Conservation (phyloP, 23 tunicate genomes). For the Diplosoma virens region DNA sequence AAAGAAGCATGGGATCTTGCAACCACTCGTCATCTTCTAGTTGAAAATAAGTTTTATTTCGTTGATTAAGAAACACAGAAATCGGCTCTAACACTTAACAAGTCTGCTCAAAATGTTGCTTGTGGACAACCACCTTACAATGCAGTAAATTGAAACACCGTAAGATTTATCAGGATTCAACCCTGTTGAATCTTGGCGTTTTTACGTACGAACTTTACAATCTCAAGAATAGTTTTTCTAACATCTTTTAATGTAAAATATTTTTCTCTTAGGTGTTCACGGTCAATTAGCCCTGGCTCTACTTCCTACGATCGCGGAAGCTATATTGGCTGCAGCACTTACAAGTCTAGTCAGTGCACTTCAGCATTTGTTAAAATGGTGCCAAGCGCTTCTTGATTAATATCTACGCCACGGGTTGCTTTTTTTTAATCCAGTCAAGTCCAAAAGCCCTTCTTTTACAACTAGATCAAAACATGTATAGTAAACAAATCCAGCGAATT, state of each 20-base stretch:
- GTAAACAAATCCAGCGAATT: slow-evolving; percentile 38
- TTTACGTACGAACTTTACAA: slow-evolving; percentile 32
- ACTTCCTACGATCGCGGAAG: slow-evolving; percentile 21
- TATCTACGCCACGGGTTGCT: slow-evolving; percentile 41
- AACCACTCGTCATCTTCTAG: slow-evolving; percentile 50
- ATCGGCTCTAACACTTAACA: too few relatives aligned
- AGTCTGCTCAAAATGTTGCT: slow-evolving; percentile 53
- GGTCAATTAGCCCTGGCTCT: slow-evolving; percentile 29
- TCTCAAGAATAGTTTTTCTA: slow-evolving; percentile 42
- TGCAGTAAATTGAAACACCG: too few relatives aligned
- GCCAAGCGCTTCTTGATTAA: too few relatives aligned
- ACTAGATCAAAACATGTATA: slow-evolving; percentile 24
- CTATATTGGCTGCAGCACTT: too few relatives aligned
- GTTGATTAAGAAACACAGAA: slow-evolving; percentile 28
- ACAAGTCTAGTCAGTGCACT: slow-evolving; percentile 21
- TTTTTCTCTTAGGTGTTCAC: slow-evolving; percentile 40
- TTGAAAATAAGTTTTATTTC: slow-evolving; percentile 42
- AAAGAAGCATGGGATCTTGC: slow-evolving; percentile 40
- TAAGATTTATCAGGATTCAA: slow-evolving; percentile 45
- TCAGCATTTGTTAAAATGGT: slow-evolving; percentile 34
- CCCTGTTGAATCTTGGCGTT: slow-evolving; percentile 32
- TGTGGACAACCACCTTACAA: slow-evolving; percentile 51
- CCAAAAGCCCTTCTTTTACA: slow-evolving; percentile 41
- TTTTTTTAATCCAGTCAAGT: slow-evolving; percentile 36
- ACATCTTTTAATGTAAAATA: slow-evolving; percentile 35